Percentiles rank a stretch among this genome's conserved stretches.
These are phyloP conservation scores for Cynodonichthys magdalenae DNA, from an alignment of 2,797 vertebrate species.

Conservation along the genomic window DNA sequence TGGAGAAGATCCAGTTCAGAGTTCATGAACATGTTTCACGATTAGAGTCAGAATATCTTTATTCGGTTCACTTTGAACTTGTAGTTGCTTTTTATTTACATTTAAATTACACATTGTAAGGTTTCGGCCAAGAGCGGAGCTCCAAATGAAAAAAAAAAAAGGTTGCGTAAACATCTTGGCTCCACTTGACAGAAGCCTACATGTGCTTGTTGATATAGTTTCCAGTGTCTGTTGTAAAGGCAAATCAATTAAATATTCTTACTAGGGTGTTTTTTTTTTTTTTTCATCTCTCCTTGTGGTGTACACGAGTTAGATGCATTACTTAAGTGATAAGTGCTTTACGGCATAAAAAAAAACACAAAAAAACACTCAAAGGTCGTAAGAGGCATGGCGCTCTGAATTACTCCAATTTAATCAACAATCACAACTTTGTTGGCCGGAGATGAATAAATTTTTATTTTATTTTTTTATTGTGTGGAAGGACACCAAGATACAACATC, in stretches of 20 bases:
- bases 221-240: conserved; percentile 66
- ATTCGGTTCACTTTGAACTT: conserved; percentile 18
- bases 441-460: conserved; percentile 40
- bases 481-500: conserved; percentile 1
- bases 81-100: conserved; percentile 19
- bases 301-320: conserved; percentile 57
- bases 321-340: conserved; percentile 65
- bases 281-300: conserved; percentile 42
- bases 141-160: conserved; percentile 15
- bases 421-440: conserved; percentile 36
- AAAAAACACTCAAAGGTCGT: conserved; percentile 53
- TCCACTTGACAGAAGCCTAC: conserved; percentile 59
- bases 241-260: conserved; percentile 74
- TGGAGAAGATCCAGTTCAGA: conserved; percentile 22
- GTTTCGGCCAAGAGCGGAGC: conserved; percentile 36
- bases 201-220: conserved; percentile 66
- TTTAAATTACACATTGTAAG: conserved; percentile 5
- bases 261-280: conserved; percentile 43
- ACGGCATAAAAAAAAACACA: conserved; percentile 39
- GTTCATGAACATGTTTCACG: conserved; percentile 21
- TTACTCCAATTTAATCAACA: conserved; percentile 65
- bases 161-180: conserved; percentile 58
- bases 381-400: conserved; percentile 50
- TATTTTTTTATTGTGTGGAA: conserved; percentile 33
- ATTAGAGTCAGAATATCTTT: not conserved